Evolutionary conservation across 2,888 invertebrate species (phyloP), one percentile per base, ranked within the genome.

Genomic region (Vanessa cardui): DNA sequence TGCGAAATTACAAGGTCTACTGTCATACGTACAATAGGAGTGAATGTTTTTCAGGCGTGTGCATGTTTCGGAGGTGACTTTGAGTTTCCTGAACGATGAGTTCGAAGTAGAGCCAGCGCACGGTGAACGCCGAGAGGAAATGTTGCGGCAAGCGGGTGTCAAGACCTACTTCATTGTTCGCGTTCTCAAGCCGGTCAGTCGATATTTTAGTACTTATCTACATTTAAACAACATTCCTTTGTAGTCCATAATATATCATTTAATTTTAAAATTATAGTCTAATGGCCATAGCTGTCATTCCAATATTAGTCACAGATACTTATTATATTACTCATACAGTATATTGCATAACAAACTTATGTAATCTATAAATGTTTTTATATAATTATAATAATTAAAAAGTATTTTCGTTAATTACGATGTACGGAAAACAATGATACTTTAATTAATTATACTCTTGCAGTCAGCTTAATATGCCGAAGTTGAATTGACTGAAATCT

Each of bases 61-160:
- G 26, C 98, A 99, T 88, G 97, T 99, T 78, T 98, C 98, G 46
- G 97, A 98, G 84, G 96, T 96, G 80, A 99, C 99, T 1, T 93
- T 97, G 80, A 95, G 96, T 78, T 98, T 96, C 87, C 93, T 99
- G 74, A 96, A 95, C 82, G 96, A 96, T 47, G 98, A 98, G 87
- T 99, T 99, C 84, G 98, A 98, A 90, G 97, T 98, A 75, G 98
- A 98, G 83, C 96, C 97, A 4, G 98, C 97, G 0, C 95, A 95
- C 83, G 98, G 98, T 0, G 98, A 98, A 84, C 96, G 96, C 73
- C 94, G 98, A n/a, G 98, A 99, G 84, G 98, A 98, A 87, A 95
- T 96, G 78, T 92, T 98, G 66, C 94, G 97, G 60, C 96, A 96
- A 83, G 97, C 98, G 6, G 97, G 98, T 69, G 94, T 98, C 78